Conservation (phyloP, 2,888 invertebrate species). For the Andrena haemorrhoa region DNA sequence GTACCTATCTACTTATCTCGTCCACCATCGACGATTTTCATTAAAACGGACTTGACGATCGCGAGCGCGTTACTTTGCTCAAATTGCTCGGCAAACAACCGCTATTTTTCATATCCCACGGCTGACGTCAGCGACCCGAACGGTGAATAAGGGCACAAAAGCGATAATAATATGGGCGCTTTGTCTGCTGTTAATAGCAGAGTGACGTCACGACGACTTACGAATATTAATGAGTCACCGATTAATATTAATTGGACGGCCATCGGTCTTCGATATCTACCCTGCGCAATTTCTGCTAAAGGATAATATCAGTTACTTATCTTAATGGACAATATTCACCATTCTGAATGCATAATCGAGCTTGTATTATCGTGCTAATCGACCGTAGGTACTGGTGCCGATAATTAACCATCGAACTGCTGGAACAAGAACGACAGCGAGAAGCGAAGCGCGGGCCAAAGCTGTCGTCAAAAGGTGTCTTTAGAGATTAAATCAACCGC, state of each 20-base stretch:
- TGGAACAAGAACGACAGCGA: neutral
- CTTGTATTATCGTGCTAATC: neutral
- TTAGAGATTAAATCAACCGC: conserved; percentile 30
- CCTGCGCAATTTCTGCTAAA: neutral
- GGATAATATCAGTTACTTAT: neutral
- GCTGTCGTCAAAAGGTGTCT: conserved; percentile 17
- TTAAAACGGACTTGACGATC: neutral
- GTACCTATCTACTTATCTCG: neutral
- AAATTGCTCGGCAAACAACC: neutral
- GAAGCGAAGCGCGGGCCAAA: neutral
- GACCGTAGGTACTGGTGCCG: neutral
- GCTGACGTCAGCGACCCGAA: conserved; percentile 6
- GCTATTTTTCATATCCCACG: conserved; percentile 3
- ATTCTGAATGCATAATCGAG: neutral
- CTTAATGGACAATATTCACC: neutral
- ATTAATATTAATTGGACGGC: neutral
- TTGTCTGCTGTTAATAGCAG: conserved; percentile 11
- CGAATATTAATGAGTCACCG: conserved; percentile 49
- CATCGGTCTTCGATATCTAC: neutral
- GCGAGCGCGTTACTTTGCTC: neutral
- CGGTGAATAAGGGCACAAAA: neutral
- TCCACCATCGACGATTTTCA: conserved; percentile 7
- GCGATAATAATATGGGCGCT: neutral
- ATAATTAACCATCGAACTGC: neutral
- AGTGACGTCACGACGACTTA: conserved; percentile 22